Evolutionary conservation across 2,888 invertebrate genomes (phyloP).

Genomic region (Drosophila pegasa): DNA sequence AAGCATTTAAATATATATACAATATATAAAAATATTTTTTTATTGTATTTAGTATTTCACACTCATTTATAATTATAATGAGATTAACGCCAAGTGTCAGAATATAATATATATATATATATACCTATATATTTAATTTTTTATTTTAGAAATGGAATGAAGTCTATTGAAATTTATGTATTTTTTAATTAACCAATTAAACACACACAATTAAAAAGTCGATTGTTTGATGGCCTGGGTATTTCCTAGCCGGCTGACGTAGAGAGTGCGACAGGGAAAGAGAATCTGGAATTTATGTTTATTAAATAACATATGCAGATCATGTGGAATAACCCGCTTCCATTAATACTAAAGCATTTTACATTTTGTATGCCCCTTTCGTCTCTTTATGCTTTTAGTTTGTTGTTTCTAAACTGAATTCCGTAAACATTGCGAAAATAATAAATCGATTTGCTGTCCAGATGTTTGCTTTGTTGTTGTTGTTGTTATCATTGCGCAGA

Average conservation of each 20-base stretch:
- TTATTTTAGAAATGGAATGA: neutral
- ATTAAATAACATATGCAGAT: slow-evolving; percentile 44
- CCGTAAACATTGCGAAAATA: slow-evolving; percentile 4
- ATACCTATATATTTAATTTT: neutral
- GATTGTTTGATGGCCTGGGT: slow-evolving; percentile 20
- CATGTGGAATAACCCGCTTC: slow-evolving; percentile 30
- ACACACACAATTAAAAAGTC: slow-evolving; percentile 18
- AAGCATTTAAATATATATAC: neutral
- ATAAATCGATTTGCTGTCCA: slow-evolving; percentile 8
- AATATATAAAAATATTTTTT: neutral
- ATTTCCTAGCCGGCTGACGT: slow-evolving; percentile 28
- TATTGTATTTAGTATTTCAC: slow-evolving; percentile 24
- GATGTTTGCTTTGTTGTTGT: neutral
- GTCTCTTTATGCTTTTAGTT: slow-evolving; percentile 17
- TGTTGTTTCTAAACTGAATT: slow-evolving; percentile 24
- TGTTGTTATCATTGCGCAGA: neutral
- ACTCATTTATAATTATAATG: slow-evolving; percentile 17
- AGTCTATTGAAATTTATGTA: slow-evolving; percentile 19
- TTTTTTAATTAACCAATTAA: slow-evolving; percentile 25
- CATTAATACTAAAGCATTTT: slow-evolving; percentile 9
- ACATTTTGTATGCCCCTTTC: slow-evolving; percentile 8
- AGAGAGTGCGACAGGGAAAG: neutral
- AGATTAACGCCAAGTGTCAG: slow-evolving; percentile 24
- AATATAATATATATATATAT: neutral
- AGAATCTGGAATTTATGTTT: slow-evolving; percentile 15